Base-by-base conservation (phyloP, 2,113 vertebrate species). In the Bostrychus sinensis region DNA sequence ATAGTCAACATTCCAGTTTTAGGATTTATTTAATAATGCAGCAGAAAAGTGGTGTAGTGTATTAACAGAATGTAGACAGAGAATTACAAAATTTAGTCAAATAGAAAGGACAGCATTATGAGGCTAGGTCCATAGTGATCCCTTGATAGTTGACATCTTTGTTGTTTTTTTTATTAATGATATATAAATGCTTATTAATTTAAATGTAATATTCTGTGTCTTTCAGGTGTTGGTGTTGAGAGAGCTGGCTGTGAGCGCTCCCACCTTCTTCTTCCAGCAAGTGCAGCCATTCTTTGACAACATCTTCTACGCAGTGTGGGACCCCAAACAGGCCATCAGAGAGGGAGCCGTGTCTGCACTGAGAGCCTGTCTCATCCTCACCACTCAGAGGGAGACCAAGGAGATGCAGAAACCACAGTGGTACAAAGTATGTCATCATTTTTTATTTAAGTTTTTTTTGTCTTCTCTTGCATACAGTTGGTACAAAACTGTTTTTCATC, bases 341-440 rank as follows among this genome's bases (percentile, higher is more conserved):
- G 97, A 98, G 76, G 97, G 96, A 5, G 97, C 97, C 0, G 97
- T 99, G 7, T 94, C 97, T 0, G 97, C 97, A n/a, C 92, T 99
- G 56, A 90, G 96, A 26, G 97, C 97, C 73, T 96, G 93, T 78
- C 93, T 99, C 72, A 97, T 98, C 71, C 95, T 99, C 64, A 99
- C 97, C 75, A 98, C 97, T 0, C 96, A 99, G 54, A 92, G 97
- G 22, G 97, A 99, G 88, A 97, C 95, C 0, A 99, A 99, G 78
- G 97, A 99, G 87, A 98, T 99, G 95, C 97, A 99, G 92, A 98
- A 98, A 74, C 97, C 97, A 0, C 96, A 96, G 94, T 99, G 97
- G 97, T 99, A 99, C 91, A 92, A 96, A 92, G 97, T 98, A 89
- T 88, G 94, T 20, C 25, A 19, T 6, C 32, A 7, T 13, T 1